Evolutionary conservation across 2,113 vertebrate genomes (phyloP).

Genomic region (Murina feae): DNA sequence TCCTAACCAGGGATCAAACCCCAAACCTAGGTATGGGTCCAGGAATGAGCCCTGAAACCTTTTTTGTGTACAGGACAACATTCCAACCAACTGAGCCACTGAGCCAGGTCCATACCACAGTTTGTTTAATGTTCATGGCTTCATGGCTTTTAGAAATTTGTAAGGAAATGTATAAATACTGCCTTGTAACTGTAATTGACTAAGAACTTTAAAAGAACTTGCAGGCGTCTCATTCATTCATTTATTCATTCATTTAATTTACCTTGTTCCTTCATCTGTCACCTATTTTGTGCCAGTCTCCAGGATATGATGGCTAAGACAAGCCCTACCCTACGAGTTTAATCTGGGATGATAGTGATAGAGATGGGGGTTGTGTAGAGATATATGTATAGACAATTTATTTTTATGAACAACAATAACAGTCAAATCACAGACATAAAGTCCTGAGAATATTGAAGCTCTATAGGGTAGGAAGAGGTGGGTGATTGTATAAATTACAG

Average conservation of each 20-base stretch:
- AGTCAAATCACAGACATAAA: conserved; percentile 19
- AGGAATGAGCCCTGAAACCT: background rate
- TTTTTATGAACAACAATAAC: conserved; percentile 31
- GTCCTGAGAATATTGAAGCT: background rate
- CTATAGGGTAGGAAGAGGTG: background rate
- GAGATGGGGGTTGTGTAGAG: background rate
- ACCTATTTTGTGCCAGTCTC: conserved; percentile 20
- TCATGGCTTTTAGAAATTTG: conserved; percentile 8
- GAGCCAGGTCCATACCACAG: background rate
- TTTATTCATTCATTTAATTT: conserved; percentile 23
- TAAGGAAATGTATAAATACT: background rate
- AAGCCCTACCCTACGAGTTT: background rate
- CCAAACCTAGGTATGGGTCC: background rate
- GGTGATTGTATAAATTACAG: background rate
- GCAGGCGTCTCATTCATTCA: conserved; percentile 32
- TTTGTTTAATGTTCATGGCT: background rate
- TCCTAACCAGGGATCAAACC: background rate
- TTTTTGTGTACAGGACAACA: background rate
- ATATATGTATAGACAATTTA: background rate
- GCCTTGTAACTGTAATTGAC: conserved; percentile 18
- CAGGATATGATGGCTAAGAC: background rate
- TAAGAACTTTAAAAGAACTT: conserved; percentile 5
- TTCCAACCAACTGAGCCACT: background rate
- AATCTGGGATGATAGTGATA: background rate
- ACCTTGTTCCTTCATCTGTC: background rate